These are phyloP conservation scores for Indicator maculatus DNA, from an alignment of 2,113 vertebrate species.

Conservation along the genomic window DNA sequence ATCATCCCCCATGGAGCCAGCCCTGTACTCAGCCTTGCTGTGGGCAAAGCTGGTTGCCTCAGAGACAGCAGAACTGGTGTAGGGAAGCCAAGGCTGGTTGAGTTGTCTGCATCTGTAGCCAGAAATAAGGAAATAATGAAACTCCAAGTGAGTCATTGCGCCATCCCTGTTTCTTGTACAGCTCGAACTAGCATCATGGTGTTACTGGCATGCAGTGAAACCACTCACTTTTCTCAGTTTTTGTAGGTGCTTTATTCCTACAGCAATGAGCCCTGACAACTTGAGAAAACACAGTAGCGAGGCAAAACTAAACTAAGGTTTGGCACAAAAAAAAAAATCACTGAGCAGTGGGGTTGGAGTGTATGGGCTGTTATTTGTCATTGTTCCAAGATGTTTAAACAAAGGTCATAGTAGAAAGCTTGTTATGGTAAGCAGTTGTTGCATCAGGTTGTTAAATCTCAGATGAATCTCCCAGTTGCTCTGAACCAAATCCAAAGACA, in stretches of 20 bases:
- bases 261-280: not conserved
- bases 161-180: not conserved
- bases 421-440: not conserved
- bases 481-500: not conserved
- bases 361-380: not conserved
- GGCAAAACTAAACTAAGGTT: not conserved
- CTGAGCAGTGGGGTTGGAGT: not conserved
- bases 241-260: not conserved
- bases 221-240: not conserved
- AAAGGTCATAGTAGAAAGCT: not conserved
- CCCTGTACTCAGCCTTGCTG: fast-evolving
- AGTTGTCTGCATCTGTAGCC: not conserved
- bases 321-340: not conserved
- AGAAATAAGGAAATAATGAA: not conserved
- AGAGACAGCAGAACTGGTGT: not conserved
- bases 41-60: fast-evolving
- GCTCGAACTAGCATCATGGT: fast-evolving
- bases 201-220: not conserved
- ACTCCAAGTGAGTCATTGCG: not conserved
- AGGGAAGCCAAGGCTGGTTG: not conserved
- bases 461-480: not conserved
- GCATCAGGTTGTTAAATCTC: not conserved
- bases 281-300: not conserved
- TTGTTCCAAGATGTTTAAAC: not conserved
- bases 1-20: not conserved